Conservation (phyloP, 37 sponge, comb jelly and placozoan genomes). For the Agelas oroides region DNA sequence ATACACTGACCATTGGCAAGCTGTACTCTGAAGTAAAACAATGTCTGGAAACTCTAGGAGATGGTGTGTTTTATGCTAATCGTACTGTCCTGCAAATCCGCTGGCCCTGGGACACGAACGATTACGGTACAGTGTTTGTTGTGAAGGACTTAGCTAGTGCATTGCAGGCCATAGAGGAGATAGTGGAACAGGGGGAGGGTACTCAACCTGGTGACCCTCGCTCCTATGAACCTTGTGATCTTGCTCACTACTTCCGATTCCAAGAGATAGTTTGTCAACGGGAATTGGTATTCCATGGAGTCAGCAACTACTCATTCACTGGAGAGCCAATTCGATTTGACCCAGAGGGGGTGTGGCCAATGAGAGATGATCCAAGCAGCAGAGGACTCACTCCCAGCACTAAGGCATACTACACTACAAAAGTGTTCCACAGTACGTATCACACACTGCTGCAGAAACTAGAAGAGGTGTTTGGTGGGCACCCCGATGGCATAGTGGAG, state of each 20-base stretch:
- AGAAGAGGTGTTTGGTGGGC: slow-evolving; percentile 43
- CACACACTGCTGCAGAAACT: slow-evolving; percentile 30
- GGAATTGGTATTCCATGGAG: not conserved
- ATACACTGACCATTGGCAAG: slow-evolving; percentile 54
- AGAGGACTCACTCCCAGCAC: slow-evolving; percentile 10
- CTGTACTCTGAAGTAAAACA: slow-evolving; percentile 49
- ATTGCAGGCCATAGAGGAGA: slow-evolving; percentile 17
- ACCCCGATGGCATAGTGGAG: slow-evolving; percentile 13
- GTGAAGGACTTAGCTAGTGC: not conserved
- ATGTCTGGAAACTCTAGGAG: slow-evolving; percentile 23
- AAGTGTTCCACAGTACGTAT: slow-evolving; percentile 50
- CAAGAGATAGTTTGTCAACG: slow-evolving; percentile 58
- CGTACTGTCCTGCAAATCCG: not conserved
- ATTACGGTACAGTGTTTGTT: no score
- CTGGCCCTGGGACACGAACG: no score
- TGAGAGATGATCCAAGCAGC: slow-evolving; percentile 59
- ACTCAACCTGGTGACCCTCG: slow-evolving; percentile 28
- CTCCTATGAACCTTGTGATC: not conserved
- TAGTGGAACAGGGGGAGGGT: slow-evolving; percentile 77
- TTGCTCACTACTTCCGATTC: slow-evolving; percentile 61
- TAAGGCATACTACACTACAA: slow-evolving; percentile 38
- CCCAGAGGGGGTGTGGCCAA: slow-evolving; percentile 67
- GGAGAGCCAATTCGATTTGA: slow-evolving; percentile 46
- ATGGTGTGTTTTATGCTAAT: not conserved
- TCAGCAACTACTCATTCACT: slow-evolving; percentile 18